Conservation (phyloP, 2,888 invertebrate genomes). For the Lysandra bellargus region DNA sequence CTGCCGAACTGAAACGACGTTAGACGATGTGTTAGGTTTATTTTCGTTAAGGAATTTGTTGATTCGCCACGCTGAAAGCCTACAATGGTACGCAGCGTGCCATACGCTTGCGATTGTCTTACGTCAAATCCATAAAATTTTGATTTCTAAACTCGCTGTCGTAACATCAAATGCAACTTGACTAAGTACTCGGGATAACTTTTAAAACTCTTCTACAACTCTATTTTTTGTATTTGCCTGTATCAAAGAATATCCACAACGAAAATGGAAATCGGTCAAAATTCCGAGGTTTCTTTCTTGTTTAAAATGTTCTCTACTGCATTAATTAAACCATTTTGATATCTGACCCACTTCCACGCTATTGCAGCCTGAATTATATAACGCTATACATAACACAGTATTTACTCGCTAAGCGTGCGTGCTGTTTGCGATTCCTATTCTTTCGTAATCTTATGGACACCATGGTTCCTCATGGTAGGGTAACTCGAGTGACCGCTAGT, state of each 20-base stretch:
- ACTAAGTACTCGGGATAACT: neutral
- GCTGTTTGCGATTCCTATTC: conserved; percentile 10
- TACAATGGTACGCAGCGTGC: too few relatives aligned
- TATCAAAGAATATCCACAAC: neutral
- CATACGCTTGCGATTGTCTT: too few relatives aligned
- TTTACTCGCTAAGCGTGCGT: conserved; percentile 20
- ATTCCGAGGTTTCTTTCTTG: neutral
- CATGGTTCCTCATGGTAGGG: neutral
- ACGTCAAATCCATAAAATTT: too few relatives aligned
- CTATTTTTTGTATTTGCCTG: too few relatives aligned
- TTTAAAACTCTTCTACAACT: too few relatives aligned
- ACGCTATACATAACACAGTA: conserved; percentile 44
- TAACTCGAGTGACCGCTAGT: neutral
- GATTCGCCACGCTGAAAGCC: too few relatives aligned
- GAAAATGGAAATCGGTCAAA: neutral
- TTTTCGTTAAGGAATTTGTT: too few relatives aligned
- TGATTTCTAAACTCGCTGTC: too few relatives aligned
- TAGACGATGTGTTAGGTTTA: too few relatives aligned
- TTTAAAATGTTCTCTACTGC: neutral
- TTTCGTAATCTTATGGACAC: neutral
- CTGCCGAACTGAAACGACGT: too few relatives aligned
- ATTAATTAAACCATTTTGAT: conserved; percentile 14
- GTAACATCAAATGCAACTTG: neutral
- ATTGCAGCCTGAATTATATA: conserved; percentile 42
- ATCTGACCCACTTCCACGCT: conserved; percentile 39